Conservation (phyloP, 2,797 vertebrate species). For the Cirrhinus mrigala region DNA sequence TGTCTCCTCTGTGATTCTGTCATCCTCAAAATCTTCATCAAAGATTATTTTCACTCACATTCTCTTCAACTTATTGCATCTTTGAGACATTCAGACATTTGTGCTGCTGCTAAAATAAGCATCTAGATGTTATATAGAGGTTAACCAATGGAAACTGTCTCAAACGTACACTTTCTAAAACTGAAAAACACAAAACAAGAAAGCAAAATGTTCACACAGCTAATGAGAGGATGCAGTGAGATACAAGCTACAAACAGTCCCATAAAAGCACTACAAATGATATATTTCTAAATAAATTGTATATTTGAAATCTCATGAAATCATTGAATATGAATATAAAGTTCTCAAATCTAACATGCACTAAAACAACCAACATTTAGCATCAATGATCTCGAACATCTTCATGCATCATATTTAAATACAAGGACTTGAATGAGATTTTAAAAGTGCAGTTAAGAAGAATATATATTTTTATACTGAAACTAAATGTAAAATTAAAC, state of each 20-base stretch:
- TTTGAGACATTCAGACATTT: background rate
- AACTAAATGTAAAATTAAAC: background rate
- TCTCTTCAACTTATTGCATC: background rate
- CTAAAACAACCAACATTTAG: background rate
- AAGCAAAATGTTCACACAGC: background rate
- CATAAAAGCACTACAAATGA: background rate
- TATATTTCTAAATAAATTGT: background rate
- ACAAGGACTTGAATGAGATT: background rate
- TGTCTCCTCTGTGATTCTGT: background rate
- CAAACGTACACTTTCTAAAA: background rate
- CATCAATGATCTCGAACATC: background rate
- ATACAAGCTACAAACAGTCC: background rate
- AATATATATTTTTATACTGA: background rate
- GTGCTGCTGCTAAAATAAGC: background rate
- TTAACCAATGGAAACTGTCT: background rate
- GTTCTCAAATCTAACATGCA: background rate
- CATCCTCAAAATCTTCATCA: background rate
- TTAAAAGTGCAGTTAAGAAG: background rate
- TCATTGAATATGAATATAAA: too few species aligned
- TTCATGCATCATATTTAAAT: background rate
- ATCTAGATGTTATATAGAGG: background rate
- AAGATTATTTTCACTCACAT: background rate
- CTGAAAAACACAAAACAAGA: background rate
- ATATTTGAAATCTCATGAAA: background rate
- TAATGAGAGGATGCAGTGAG: background rate